Base-by-base conservation (phyloP, 2,113 vertebrate genomes). In the Brachyhypopomus gauderio region DNA sequence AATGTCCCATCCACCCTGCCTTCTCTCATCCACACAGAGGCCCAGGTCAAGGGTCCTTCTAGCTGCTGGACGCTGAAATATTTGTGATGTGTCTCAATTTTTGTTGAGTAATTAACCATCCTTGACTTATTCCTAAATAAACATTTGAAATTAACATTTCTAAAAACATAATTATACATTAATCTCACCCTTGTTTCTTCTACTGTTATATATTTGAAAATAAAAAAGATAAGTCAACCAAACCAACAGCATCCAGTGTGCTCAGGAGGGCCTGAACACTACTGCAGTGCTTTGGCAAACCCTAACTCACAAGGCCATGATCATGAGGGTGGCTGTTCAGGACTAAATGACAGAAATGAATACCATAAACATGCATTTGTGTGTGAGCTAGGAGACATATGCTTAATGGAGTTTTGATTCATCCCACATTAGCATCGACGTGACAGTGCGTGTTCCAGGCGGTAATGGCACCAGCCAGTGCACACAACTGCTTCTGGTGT, bases 1-100 rank as follows among this genome's bases (percentile, higher is more conserved):
- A 66, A 58, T 82, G 88, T 81, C 84, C 78, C 20, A 83, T 17
- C 36, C 84, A 17, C 8, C 69, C 81, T 64, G 45, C 55, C 5
- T 2, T 45, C 6, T 11, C 41, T 77, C 36, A 56, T 2, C 71
- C 52, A 75, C 22, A 56, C 38, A 55, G 69, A 76, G 67, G 4
- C 14, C 45, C 52, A 30, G 60, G 27, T 56, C 22, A 19, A 52
- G 16, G 66, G 64, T 82, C 38, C 22, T 64, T 71, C 78, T 34
- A 5, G n/a, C 12, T 25, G 30, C 14, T 45, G 34, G 45, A 19
- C 34, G n/a, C 30, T 27, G 27, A 69, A 63, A 64, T 19, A 48
- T 66, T 17, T 23, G 78, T 73, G 73, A 89, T 83, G 22, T 55
- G 16, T n/a, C 30, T 36, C 30, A 6, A 6, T 23, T 38, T 70